Evolutionary conservation across 2,888 invertebrate species (phyloP).

Genomic region (Tanytarsus gracilentus): DNA sequence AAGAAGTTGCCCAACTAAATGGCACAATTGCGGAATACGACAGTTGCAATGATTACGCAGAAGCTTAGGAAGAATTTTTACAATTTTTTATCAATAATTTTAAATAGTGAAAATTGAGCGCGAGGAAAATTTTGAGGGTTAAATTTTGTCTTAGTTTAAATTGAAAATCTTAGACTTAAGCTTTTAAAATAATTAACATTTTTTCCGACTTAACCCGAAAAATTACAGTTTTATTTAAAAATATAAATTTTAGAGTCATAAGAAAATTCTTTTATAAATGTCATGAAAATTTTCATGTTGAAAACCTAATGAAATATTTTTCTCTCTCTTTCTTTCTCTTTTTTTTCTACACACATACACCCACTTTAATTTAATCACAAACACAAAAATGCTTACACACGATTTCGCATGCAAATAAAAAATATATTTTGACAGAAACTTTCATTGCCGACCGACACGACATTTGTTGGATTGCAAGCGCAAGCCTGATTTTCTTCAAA

Average conservation of each 20-base stretch:
- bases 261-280: too few relatives aligned
- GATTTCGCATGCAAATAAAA: not conserved
- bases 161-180: not conserved
- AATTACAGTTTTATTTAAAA: too few relatives aligned
- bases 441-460: slow-evolving; percentile 43
- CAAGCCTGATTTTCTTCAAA: slow-evolving; percentile 22
- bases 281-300: too few relatives aligned
- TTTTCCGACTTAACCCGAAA: too few relatives aligned
- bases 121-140: not conserved
- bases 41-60: slow-evolving; percentile 1
- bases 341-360: too few relatives aligned
- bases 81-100: not conserved
- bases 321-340: too few relatives aligned
- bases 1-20: not conserved
- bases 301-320: too few relatives aligned
- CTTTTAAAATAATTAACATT: too few relatives aligned
- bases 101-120: not conserved
- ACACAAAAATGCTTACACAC: not conserved
- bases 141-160: not conserved
- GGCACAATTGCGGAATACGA: slow-evolving; percentile 7
- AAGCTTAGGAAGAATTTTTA: not conserved
- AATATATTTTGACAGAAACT: slow-evolving; percentile 36
- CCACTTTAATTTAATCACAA: not conserved
- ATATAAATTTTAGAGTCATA: too few relatives aligned
- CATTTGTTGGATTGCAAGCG: slow-evolving; percentile 43